These are phyloP conservation scores for Temnopleurus reevesii DNA, from an alignment of 53 echinoderm and acorn worm genomes.

Conservation along the genomic window DNA sequence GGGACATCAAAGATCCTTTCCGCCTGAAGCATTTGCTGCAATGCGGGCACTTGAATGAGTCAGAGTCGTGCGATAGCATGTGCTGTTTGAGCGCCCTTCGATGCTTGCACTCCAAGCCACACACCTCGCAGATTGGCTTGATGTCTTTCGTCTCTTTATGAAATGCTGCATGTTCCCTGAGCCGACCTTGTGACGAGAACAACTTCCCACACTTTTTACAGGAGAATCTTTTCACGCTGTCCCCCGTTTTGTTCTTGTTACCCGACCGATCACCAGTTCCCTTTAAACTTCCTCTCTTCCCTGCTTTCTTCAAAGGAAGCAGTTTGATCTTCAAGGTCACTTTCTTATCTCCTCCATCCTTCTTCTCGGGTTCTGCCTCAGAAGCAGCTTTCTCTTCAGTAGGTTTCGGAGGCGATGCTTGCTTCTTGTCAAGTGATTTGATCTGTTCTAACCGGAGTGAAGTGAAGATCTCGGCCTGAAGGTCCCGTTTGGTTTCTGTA, in stretches of 20 bases:
- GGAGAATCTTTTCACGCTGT: not conserved
- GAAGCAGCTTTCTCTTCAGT: not conserved
- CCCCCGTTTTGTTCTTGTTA: not conserved
- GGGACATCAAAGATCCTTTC: conserved; percentile 13
- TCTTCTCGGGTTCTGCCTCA: not conserved
- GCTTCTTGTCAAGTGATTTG: not conserved
- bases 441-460: not conserved
- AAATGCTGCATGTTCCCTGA: conserved; percentile 34
- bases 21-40: conserved; percentile 32
- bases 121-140: conserved; percentile 28
- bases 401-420: not conserved
- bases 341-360: not conserved
- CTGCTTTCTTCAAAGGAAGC: not conserved
- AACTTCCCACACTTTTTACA: conserved; percentile 43
- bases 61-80: conserved; percentile 34
- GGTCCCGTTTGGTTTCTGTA: not conserved
- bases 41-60: not conserved
- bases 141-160: conserved; percentile 29
- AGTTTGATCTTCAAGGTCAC: not conserved
- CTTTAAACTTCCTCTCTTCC: not conserved
- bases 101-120: conserved; percentile 47
- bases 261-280: not conserved
- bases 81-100: conserved; percentile 27
- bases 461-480: not conserved
- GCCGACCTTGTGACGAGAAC: conserved; percentile 5